Evolutionary conservation across 2,888 invertebrate genomes (phyloP).

Genomic region (Ichneumoninae sp.): DNA sequence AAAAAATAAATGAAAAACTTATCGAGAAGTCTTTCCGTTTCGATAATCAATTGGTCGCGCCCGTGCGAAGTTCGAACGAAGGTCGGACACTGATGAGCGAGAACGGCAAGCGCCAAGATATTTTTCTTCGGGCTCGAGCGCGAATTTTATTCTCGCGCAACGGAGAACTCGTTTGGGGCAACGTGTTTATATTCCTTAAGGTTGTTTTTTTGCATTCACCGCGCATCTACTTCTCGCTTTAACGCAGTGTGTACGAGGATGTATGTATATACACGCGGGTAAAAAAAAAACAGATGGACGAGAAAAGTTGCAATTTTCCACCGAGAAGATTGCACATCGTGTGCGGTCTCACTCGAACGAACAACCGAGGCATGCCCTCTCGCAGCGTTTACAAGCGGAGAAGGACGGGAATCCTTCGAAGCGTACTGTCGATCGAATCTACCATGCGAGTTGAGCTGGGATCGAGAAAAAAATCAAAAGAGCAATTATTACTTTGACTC

Average conservation of each 20-base stretch:
- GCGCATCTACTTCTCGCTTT: neutral
- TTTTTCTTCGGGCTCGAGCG: neutral
- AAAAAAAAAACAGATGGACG: conserved; percentile 17
- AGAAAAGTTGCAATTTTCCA: conserved; percentile 46
- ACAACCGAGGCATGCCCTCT: conserved; percentile 24
- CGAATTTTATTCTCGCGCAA: conserved; percentile 4
- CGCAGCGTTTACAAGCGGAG: neutral
- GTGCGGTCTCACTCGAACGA: conserved; percentile 41
- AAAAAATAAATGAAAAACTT: neutral
- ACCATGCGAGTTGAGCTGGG: neutral
- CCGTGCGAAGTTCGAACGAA: neutral
- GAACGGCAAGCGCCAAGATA: neutral
- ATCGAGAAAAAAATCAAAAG: neutral
- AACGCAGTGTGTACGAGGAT: neutral
- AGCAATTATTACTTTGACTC: neutral
- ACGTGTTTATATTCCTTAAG: neutral
- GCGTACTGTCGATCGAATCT: neutral
- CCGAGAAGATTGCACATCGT: conserved; percentile 17
- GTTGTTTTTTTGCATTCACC: conserved; percentile 17
- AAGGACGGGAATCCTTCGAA: conserved; percentile 4
- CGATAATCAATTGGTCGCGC: conserved; percentile 30
- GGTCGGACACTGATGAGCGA: neutral
- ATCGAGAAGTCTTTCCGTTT: neutral
- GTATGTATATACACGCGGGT: neutral
- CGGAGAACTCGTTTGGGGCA: conserved; percentile 12